phyloP scores from a whole-genome alignment of 2,888 invertebrate genomes.

The Luperina testacea region DNA sequence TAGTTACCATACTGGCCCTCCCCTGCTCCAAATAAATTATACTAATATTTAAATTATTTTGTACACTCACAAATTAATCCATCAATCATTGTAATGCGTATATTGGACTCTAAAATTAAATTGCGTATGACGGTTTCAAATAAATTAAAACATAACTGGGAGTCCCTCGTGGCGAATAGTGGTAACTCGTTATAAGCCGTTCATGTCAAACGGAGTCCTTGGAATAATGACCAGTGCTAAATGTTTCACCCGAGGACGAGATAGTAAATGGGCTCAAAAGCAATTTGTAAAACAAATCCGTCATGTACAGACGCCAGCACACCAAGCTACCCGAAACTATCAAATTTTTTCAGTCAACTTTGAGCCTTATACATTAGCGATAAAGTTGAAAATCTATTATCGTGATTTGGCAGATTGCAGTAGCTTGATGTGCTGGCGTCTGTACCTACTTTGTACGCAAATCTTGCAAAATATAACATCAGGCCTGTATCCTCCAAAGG shows the following conservation, averaged over 20 bases:
- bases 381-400: too few relatives aligned
- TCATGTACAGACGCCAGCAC: neutral
- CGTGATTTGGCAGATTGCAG: too few relatives aligned
- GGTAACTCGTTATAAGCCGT: constrained; percentile 31
- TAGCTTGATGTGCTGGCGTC: too few relatives aligned
- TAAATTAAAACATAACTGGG: constrained; percentile 35
- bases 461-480: neutral
- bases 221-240: constrained; percentile 21
- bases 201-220: constrained; percentile 36
- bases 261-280: constrained; percentile 16
- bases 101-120: constrained; percentile 18
- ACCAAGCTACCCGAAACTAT: too few relatives aligned
- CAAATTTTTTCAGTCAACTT: too few relatives aligned
- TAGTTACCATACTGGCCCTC: too few relatives aligned
- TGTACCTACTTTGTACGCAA: too few relatives aligned
- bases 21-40: neutral
- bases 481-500: too few relatives aligned
- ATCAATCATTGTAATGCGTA: neutral
- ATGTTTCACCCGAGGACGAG: constrained; percentile 25
- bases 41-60: neutral
- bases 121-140: constrained; percentile 19
- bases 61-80: too few relatives aligned
- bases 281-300: constrained; percentile 14
- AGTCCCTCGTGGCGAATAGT: constrained; percentile 15
- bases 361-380: too few relatives aligned